Percentiles rank a stretch among this genome's conserved stretches.
phyloP scores from a whole-genome alignment of 2,888 invertebrate genomes.

The Anarsia innoxiella region DNA sequence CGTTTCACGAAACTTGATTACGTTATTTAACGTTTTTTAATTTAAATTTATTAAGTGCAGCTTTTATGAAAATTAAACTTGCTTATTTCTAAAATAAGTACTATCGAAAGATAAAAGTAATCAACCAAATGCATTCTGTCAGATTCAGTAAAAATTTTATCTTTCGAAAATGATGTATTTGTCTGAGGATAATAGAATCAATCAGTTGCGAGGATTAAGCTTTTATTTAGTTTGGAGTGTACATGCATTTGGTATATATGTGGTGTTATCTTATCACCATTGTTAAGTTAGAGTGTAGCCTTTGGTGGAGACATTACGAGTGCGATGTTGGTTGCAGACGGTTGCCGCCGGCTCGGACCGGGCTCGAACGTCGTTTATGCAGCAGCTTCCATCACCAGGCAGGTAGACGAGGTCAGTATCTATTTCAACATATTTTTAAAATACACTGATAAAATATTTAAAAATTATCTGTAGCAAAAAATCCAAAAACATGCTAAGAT shows the following conservation, averaged over 20 bases:
- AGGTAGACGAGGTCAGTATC: constrained; percentile 43
- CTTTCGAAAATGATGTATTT: not conserved
- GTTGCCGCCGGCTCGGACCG: constrained; percentile 34
- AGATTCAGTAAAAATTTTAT: not conserved
- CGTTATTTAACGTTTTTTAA: no score
- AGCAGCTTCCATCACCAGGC: constrained; percentile 21
- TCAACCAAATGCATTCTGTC: no score
- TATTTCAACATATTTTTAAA: not conserved
- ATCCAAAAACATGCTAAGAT: no score
- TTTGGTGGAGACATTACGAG: constrained; percentile 14
- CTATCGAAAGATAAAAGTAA: no score
- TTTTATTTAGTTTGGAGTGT: not conserved
- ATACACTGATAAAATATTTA: not conserved
- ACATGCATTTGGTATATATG: no score
- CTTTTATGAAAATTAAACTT: no score
- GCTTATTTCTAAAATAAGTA: no score
- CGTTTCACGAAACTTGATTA: no score
- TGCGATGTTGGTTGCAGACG: constrained; percentile 63
- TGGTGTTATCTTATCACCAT: not conserved
- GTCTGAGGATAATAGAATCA: not conserved
- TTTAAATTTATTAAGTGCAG: no score
- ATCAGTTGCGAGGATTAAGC: not conserved
- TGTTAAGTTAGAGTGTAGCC: not conserved
- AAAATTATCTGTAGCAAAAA: no score
- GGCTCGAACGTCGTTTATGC: constrained; percentile 24